A percentile compares a stretch with the other conserved stretches of the same genome.
These are phyloP conservation scores for Cheumatopsyche charites DNA, from an alignment of 1,140 invertebrate genomes.

Conservation along the genomic window DNA sequence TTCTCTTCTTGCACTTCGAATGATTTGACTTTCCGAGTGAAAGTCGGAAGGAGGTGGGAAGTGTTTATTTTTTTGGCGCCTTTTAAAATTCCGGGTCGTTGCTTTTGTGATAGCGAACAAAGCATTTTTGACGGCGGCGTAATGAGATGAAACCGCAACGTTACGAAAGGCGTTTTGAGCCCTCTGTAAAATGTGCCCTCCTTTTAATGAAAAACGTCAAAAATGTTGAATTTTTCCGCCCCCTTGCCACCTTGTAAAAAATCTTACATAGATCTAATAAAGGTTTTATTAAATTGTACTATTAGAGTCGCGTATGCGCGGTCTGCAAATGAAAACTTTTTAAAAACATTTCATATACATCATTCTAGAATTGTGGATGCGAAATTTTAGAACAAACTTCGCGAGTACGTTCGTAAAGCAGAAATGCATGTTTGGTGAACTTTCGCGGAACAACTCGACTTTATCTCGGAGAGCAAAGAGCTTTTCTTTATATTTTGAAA, in stretches of 20 bases:
- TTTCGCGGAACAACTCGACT: constrained; percentile 30
- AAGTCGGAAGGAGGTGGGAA: too few relatives aligned
- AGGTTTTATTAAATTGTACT: too few relatives aligned
- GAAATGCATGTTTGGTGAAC: constrained; percentile 20
- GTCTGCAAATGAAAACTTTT: too few relatives aligned
- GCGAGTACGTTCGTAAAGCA: constrained; percentile 4
- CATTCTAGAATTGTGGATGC: neutral
- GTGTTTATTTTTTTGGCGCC: too few relatives aligned
- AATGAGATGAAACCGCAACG: constrained; percentile 14
- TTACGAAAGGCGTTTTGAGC: neutral
- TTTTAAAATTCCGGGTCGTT: neutral
- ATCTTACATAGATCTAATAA: too few relatives aligned
- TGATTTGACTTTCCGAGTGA: too few relatives aligned
- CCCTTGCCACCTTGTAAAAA: too few relatives aligned
- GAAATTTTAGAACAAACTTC: constrained; percentile 13
- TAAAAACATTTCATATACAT: neutral
- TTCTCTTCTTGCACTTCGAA: too few relatives aligned
- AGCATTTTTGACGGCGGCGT: neutral
- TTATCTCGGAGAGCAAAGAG: constrained; percentile 19
- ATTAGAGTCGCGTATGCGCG: too few relatives aligned
- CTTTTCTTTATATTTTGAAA: neutral
- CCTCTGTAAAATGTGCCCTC: too few relatives aligned
- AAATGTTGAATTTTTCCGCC: too few relatives aligned
- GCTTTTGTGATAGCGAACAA: neutral
- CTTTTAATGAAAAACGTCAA: too few relatives aligned